These are phyloP conservation scores for Pungitius pungitius DNA, from an alignment of 2,113 vertebrate species.

Conservation along the genomic window DNA sequence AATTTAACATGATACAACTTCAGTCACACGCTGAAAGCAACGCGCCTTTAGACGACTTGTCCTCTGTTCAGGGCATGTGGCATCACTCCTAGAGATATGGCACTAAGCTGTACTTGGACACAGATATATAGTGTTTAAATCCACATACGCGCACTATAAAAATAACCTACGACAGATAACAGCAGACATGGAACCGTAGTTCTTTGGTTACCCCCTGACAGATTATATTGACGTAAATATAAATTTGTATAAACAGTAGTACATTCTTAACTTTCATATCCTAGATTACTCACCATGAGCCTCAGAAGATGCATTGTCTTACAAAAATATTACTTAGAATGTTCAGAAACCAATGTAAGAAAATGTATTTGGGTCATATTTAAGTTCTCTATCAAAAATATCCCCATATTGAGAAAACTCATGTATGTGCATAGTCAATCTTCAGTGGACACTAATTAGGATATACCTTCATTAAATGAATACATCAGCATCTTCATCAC, in stretches of 20 bases:
- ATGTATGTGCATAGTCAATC: constrained; percentile 74
- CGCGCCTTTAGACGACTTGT: constrained; percentile 61
- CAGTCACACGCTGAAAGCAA: constrained; percentile 74
- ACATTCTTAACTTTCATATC: constrained; percentile 82
- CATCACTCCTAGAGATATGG: constrained; percentile 77
- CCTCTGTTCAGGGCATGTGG: constrained; percentile 63
- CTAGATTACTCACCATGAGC: constrained; percentile 77
- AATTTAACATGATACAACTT: constrained; percentile 61
- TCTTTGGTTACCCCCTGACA: constrained; percentile 98
- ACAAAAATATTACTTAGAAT: constrained; percentile 70
- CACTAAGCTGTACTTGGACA: constrained; percentile 80
- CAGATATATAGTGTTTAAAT: constrained; percentile 49
- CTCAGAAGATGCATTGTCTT: constrained; percentile 54
- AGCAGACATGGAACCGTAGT: constrained; percentile 84
- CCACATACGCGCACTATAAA: constrained; percentile 73
- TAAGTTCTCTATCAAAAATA: constrained; percentile 71
- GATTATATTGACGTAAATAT: constrained; percentile 79
- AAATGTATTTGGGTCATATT: constrained; percentile 68
- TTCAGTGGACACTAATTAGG: constrained; percentile 60
- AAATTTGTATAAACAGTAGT: constrained; percentile 83
- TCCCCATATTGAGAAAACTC: constrained; percentile 62
- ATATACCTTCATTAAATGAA: constrained; percentile 66
- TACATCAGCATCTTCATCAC: constrained; percentile 21
- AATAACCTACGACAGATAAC: constrained; percentile 78
- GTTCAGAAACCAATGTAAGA: constrained; percentile 76